Base-by-base conservation (phyloP, 2,797 vertebrate species). In the Pseudopleuronectes americanus region DNA sequence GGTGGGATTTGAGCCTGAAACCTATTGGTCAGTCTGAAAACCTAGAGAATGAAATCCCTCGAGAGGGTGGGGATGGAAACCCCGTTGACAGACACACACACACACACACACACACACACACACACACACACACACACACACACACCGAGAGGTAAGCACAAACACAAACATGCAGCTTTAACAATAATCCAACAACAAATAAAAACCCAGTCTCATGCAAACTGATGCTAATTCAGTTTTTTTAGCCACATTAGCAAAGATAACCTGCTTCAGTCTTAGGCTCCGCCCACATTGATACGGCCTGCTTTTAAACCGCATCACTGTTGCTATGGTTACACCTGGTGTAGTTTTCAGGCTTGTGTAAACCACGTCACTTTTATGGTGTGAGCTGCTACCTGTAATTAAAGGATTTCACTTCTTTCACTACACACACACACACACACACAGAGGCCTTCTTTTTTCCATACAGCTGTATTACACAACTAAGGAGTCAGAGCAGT, bases 61-160 rank as follows among this genome's bases (percentile, higher is more conserved):
- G 75, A 91, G 86, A 93, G 63, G 94, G 89, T 55, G 87, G 93
- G 90, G 96, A 95, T 56, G 92, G 94, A 94, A 95, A 96, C 71
- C 90, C 93, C 89, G 47, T 94, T 93, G 90, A 95, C 86, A 97
- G 92, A 89, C 91, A 33, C 22, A 67, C 70, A 79, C 22, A 85
- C 76, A 33, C 26, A 67, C 70, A 79, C 21, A 79, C 69, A 78
- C 63, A 84, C 70, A 71, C 67, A 68, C 70, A 73, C 78, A 73
- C 52, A 58, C 66, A 65, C 48, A 58, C 23, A 26, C 49, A 47
- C 57, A 62, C 64, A 38, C 57, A 70, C 54, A 60, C 33, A 61
- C 21, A 48, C 36, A 57, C 13, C 61, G 10, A 2, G 14, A 56
- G 49, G 19, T 68, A 62, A 82, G 49, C 69, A 63, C 64, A 75